Evolutionary conservation across 1,140 invertebrate species (phyloP).

Genomic region (Drosophila pseudoananassae): DNA sequence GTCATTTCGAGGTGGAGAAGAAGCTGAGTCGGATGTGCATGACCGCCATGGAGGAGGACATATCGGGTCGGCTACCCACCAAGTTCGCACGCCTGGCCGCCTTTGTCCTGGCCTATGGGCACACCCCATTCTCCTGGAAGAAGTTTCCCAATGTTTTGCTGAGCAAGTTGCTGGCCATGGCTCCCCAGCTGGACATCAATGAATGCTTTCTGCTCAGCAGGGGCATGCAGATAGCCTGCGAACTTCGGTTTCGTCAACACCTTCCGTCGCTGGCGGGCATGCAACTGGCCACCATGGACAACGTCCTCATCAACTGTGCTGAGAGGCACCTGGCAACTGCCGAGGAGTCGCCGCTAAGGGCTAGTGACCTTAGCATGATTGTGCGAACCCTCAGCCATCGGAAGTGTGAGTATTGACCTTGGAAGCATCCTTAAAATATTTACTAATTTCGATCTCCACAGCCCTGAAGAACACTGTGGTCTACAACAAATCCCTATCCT

Average conservation of each 20-base stretch:
- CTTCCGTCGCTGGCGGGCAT: constrained; percentile 48
- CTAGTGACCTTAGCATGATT: constrained; percentile 70
- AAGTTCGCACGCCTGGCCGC: constrained; percentile 82
- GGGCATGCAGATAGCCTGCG: constrained; percentile 75
- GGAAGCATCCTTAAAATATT: neutral
- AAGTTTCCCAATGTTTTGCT: constrained; percentile 77
- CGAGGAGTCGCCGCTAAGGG: constrained; percentile 41
- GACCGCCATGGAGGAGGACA: constrained; percentile 76
- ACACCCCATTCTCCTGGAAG: constrained; percentile 65
- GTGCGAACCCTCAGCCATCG: constrained; percentile 74
- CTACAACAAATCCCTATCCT: constrained; percentile 56
- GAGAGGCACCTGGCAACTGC: constrained; percentile 52
- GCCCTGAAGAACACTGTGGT: constrained; percentile 58
- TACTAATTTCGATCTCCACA: neutral
- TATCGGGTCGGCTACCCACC: constrained; percentile 72
- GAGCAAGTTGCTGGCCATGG: constrained; percentile 73
- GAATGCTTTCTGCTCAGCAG: constrained; percentile 83
- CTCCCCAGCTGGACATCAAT: constrained; percentile 68
- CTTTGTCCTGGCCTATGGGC: constrained; percentile 85
- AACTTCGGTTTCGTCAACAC: constrained; percentile 69
- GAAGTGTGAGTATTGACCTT: constrained; percentile 53
- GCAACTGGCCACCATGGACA: constrained; percentile 74
- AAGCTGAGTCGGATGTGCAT: constrained; percentile 80
- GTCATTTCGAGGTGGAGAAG: constrained; percentile 84
- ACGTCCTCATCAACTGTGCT: constrained; percentile 59